Percentiles rank a stretch among this genome's conserved stretches.
phyloP scores from a whole-genome alignment of 64 coral and sea anemone genomes.

The Actinia equina region DNA sequence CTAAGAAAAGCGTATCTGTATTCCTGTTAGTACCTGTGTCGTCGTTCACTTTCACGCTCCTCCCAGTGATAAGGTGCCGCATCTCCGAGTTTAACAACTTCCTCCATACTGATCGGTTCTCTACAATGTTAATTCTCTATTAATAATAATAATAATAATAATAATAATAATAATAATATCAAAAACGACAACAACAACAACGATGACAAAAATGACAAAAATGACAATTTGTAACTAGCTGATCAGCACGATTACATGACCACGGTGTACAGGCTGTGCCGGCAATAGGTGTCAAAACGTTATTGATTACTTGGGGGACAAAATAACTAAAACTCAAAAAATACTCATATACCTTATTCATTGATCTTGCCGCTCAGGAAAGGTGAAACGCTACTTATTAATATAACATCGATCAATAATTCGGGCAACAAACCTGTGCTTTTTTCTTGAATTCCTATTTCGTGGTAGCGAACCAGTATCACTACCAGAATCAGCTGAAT shows the following conservation, averaged over 20 bases:
- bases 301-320: no score
- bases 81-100: slow-evolving; percentile 68
- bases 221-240: background rate
- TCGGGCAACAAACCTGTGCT: background rate
- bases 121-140: background rate
- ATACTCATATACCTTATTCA: no score
- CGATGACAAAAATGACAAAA: background rate
- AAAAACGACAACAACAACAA: background rate
- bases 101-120: slow-evolving; percentile 39
- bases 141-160: background rate
- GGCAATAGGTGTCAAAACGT: no score
- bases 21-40: background rate
- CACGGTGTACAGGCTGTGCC: no score
- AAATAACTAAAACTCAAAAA: no score
- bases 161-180: background rate
- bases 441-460: background rate
- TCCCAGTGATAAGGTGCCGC: slow-evolving; percentile 79
- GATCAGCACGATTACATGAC: no score
- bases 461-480: slow-evolving; percentile 42
- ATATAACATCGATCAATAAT: no score
- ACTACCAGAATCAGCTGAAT: slow-evolving; percentile 68
- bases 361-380: no score
- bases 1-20: no score
- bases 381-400: no score
- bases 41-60: background rate